Evolutionary conservation across 2,797 vertebrate genomes (phyloP).

Genomic region (Myotis daubentonii): DNA sequence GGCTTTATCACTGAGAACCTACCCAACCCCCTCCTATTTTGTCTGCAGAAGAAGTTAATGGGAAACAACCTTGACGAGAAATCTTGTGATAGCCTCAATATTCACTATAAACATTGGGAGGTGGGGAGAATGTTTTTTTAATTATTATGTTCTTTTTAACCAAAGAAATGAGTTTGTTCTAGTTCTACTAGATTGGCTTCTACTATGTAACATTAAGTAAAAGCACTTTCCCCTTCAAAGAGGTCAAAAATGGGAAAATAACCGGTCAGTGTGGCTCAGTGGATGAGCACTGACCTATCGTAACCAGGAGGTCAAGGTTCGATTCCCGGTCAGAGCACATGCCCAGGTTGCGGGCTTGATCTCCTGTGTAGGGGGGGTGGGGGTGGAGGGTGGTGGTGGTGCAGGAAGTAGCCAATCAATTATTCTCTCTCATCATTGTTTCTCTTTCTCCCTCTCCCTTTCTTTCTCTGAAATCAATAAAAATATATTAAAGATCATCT

Average conservation of each 20-base stretch:
- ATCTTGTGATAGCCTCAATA: not conserved
- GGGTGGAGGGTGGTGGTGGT: no score
- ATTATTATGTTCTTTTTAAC: constrained; percentile 2
- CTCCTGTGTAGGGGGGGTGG: no score
- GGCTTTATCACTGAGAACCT: not conserved
- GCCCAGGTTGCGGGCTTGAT: no score
- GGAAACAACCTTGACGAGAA: not conserved
- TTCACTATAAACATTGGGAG: not conserved
- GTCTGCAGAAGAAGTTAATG: not conserved
- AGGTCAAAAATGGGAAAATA: constrained; percentile 5
- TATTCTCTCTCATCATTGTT: no score
- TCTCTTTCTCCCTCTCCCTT: no score
- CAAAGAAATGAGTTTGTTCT: not conserved
- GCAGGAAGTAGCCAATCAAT: no score
- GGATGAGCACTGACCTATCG: no score
- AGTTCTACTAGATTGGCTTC: constrained; percentile 9
- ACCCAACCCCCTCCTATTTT: not conserved
- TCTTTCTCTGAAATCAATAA: no score
- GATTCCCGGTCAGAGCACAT: no score
- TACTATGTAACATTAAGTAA: not conserved
- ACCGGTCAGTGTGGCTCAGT: no score
- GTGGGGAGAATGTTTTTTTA: not conserved
- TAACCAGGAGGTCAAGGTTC: no score
- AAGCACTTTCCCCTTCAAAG: not conserved
- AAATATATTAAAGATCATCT: not conserved